Evolutionary conservation across 2,888 invertebrate genomes (phyloP), one percentile per base, ranked within the genome.

Genomic region (Pandemis corylana): DNA sequence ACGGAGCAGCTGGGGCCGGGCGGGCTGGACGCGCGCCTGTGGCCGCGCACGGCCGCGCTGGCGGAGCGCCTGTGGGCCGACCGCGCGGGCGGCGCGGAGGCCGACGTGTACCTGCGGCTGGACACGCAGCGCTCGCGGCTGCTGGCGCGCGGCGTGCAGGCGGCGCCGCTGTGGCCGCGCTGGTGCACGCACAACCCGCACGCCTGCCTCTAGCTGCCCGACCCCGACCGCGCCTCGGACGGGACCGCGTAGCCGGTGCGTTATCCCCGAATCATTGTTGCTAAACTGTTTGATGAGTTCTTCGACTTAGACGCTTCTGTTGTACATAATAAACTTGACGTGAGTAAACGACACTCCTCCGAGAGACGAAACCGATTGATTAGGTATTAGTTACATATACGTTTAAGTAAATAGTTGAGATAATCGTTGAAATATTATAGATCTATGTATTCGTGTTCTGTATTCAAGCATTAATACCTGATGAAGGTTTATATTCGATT

Each of bases 41-140:
- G 98, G 98, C 98, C 98, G 53, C 94, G 98, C 76, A 95, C 96
- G 5, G 97, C 97, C 0, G 98, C 98, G 1, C 90, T 98, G 78
- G 98, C 97, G 0, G 98, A 98, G 92, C 95, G 98, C 79, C 90
- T 97, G 78, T 97, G 97, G 97, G 95, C 95, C 62, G 96, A 96
- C 84, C 88, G 94, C 63, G 94, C 95, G 61, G 93, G 94, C 65
- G 90, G 91, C 77, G 91, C 92, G 13, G 89, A 85, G 77, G 95
- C 96, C 53, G 96, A 95, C 81, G 97, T 97, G 13, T 97, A 97
- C 89, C 95, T 96, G 72, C 94, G 97, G 65, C 89, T 97, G 75
- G 95, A 96, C 82, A 95, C 96, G 76, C 96, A 96, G 80, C 93
- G 97, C 76, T 95, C 96, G 80, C 91, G 97, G 44, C 88, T 97